Evolutionary conservation across 1,140 invertebrate genomes (phyloP).

Genomic region (Zaprionus gabonicus): DNA sequence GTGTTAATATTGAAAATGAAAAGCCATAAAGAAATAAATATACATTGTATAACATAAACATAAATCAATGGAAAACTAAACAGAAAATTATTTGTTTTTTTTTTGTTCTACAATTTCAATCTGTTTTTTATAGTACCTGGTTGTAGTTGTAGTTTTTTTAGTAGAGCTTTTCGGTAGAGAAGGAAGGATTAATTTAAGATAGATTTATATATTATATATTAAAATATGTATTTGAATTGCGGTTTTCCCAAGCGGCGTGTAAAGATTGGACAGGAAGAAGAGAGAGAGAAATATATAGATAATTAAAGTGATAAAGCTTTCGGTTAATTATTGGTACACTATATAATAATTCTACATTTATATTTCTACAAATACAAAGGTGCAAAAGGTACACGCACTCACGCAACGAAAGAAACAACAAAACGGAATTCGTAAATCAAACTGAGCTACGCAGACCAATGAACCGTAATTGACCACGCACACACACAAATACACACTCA

Average conservation of each 20-base stretch:
- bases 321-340: constrained; percentile 24
- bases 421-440: constrained; percentile 4
- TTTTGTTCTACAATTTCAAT: constrained; percentile 11
- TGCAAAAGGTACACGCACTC: constrained; percentile 13
- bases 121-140: constrained; percentile 59
- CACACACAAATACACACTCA: background rate
- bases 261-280: constrained; percentile 46
- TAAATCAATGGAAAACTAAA: constrained; percentile 18
- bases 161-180: constrained; percentile 67
- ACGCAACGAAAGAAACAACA: constrained; percentile 1
- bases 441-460: constrained; percentile 24
- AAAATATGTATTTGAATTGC: constrained; percentile 52
- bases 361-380: constrained; percentile 21
- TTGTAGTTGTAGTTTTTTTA: constrained; percentile 81
- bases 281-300: constrained; percentile 42
- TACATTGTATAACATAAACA: constrained; percentile 16
- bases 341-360: constrained; percentile 14
- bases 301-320: constrained; percentile 29
- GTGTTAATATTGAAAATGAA: constrained; percentile 21
- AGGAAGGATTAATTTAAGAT: constrained; percentile 43
- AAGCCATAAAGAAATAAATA: constrained; percentile 27
- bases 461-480: constrained; percentile 24
- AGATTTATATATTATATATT: constrained; percentile 44
- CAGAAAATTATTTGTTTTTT: constrained; percentile 25
- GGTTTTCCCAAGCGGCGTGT: constrained; percentile 68